Conservation (phyloP, 2,113 vertebrate species). For the Cyprinus carpio region DNA sequence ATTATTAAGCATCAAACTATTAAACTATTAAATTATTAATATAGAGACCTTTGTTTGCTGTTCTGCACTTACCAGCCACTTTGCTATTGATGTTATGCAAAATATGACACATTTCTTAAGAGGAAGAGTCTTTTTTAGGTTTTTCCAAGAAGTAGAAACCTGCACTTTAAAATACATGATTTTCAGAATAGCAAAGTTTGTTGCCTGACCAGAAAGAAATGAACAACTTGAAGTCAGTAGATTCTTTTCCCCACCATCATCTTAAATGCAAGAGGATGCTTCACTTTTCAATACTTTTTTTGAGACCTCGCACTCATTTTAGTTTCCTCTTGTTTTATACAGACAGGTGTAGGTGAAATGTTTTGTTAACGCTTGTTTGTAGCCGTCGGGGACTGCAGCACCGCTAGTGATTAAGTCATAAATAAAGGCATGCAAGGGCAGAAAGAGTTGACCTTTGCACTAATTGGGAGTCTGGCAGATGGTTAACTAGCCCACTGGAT, state of each 20-base stretch:
- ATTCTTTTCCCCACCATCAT: background rate
- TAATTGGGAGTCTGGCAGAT: conserved; percentile 76
- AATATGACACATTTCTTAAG: background rate
- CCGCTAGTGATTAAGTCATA: conserved; percentile 66
- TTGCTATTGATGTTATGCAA: background rate
- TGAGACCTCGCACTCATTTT: background rate
- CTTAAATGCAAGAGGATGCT: conserved; percentile 9
- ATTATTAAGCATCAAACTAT: too few species aligned
- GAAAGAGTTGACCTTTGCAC: conserved; percentile 70
- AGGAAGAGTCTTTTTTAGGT: background rate
- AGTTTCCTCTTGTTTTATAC: background rate
- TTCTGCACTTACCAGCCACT: conserved; percentile 6
- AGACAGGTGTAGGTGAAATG: conserved; percentile 52
- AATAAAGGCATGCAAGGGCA: conserved; percentile 68
- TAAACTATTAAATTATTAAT: conserved; percentile 73
- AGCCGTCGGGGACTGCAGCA: conserved; percentile 58
- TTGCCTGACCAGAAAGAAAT: background rate
- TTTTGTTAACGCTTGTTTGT: conserved; percentile 62
- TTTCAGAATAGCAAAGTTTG: background rate
- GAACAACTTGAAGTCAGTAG: background rate
- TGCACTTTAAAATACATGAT: background rate
- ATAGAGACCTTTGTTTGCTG: conserved; percentile 67
- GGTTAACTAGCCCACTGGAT: conserved; percentile 53
- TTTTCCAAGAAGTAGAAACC: background rate
- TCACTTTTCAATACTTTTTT: conserved; percentile 17